Percentiles rank a stretch among this genome's conserved stretches.
Evolutionary conservation across 2,113 vertebrate species (phyloP).

Genomic region (Chinchilla lanigera): DNA sequence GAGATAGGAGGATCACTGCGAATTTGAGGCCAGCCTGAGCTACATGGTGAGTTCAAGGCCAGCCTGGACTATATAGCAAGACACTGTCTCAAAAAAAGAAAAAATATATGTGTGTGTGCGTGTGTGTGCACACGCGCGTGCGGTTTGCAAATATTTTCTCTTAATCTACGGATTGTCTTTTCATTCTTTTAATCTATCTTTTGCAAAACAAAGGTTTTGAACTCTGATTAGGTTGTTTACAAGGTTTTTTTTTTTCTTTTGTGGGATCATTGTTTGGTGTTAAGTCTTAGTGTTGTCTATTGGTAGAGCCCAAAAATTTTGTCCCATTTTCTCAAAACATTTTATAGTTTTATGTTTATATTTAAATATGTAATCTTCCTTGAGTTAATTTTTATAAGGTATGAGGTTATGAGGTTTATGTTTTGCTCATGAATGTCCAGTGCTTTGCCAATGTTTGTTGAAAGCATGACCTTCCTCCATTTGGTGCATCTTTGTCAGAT

Average conservation of each 20-base stretch:
- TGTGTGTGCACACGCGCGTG: neutral
- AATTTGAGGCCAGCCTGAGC: neutral
- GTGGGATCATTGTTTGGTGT: neutral
- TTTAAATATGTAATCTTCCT: neutral
- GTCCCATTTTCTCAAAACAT: neutral
- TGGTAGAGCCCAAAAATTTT: neutral
- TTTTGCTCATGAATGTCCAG: neutral
- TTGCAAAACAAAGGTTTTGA: constrained; percentile 13
- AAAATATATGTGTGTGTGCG: too few relatives aligned
- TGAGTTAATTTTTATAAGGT: constrained; percentile 15
- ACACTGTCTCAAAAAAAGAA: too few relatives aligned
- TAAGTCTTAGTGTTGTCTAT: neutral
- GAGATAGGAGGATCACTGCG: neutral
- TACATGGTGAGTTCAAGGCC: neutral
- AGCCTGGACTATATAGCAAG: neutral
- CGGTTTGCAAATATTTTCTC: neutral
- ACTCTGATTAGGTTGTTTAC: neutral
- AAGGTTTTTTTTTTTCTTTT: neutral
- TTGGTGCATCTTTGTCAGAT: neutral
- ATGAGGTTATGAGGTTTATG: neutral
- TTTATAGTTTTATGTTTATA: neutral
- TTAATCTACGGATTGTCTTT: neutral
- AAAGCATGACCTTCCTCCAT: neutral
- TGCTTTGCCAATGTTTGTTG: neutral
- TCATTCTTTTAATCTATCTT: neutral